Evolutionary conservation across 2,113 vertebrate species (phyloP), one percentile per base, ranked within the genome.

Genomic region (Petroica traversi): DNA sequence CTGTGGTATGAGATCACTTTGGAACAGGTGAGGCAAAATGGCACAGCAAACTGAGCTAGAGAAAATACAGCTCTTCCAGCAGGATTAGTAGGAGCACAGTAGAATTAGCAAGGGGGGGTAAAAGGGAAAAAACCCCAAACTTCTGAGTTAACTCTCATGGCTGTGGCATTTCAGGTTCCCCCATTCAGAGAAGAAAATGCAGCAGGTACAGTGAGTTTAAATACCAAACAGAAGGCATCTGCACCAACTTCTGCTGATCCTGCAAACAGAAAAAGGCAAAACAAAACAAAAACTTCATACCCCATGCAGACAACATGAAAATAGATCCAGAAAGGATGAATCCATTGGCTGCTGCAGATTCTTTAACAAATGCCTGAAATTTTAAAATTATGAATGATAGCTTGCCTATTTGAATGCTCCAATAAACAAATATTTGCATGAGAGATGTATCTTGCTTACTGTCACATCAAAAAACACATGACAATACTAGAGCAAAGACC

Each of bases 101-200:
- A 67, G 22, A 81, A 63, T 45, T 12, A 71, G 29, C 7, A 62
- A 20, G 0, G 6, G 5, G 0, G 6, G 3, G 4, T 11, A 36
- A 58, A 67, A 45, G 14, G 4, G 7, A 4, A 23, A 12, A 19
- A 66, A 34, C 3, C 2, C 18, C 36, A 33, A 68, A 15, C 6
- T 59, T 52, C 11, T 48, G 28, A 63, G 5, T 41, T 48, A 61
- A 73, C 15, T 52, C 87, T 45, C n/a, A 68, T 18, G 24, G 31
- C 25, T 62, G 8, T 54, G 52, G 57, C 33, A 57, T 67, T 74
- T 67, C 33, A 71, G 25, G 16, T 54, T 73, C 24, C 22, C 3
- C 2, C 5, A 9, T 51, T 84, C 52, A 89, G 40, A 54, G n/a
- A 67, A 34, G 13, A 80, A 73, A 80, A 25, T 2, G 2, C 11